Evolutionary conservation across 2,113 vertebrate species (phyloP).

Genomic region (Rhinoptilus africanus): DNA sequence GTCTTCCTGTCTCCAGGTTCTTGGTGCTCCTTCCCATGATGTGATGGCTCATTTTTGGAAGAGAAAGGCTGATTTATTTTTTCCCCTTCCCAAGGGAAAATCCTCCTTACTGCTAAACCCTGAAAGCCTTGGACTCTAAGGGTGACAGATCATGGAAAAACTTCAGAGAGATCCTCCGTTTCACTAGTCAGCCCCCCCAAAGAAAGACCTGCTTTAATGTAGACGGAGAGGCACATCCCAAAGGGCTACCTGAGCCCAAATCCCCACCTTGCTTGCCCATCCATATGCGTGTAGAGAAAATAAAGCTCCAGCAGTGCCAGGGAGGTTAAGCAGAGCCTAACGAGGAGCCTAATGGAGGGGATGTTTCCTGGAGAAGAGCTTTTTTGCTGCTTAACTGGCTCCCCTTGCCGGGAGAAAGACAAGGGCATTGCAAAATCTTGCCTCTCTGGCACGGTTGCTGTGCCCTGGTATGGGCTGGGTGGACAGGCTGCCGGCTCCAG

Average conservation of each 20-base stretch:
- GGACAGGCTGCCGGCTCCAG: accelerated
- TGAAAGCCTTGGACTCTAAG: accelerated
- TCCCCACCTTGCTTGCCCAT: accelerated
- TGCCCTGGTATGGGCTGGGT: not conserved
- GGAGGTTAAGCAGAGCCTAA: not conserved
- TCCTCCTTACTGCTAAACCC: not conserved
- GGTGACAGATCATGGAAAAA: not conserved
- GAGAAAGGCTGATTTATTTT: not conserved
- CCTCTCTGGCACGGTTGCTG: not conserved
- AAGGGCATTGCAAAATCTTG: not conserved
- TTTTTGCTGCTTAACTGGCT: not conserved
- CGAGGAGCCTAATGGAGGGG: not conserved
- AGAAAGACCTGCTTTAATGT: not conserved
- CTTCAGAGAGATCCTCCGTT: not conserved
- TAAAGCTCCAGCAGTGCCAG: not conserved
- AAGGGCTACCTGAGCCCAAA: not conserved
- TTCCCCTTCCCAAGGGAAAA: not conserved
- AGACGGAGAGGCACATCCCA: not conserved
- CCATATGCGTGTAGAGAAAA: not conserved
- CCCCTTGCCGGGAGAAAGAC: not conserved
- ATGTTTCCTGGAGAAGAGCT: not conserved
- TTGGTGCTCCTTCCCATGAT: not conserved
- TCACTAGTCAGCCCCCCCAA: accelerated
- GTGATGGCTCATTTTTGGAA: accelerated
- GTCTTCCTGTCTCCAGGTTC: not conserved